phyloP scores from a whole-genome alignment of 2,888 invertebrate species.

The Leucoptera coffeella region DNA sequence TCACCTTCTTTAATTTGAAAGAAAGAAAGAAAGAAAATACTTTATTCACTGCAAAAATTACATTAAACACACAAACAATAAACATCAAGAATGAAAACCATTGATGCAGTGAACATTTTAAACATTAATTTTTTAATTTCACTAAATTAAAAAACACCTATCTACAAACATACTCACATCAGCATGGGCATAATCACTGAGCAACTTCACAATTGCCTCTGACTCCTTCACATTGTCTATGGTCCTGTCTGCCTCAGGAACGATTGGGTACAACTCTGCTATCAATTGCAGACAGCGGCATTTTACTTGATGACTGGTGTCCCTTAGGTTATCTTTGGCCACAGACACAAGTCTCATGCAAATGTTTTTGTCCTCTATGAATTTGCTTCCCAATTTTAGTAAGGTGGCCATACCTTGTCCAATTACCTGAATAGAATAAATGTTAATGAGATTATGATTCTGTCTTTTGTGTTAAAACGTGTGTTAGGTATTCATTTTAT shows the following conservation, averaged over 20 bases:
- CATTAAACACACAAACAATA: too few species aligned
- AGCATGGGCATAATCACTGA: conserved; percentile 80
- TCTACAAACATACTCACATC: conserved; percentile 30
- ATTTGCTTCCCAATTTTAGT: conserved; percentile 60
- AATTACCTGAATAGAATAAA: conserved; percentile 47
- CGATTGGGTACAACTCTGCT: conserved; percentile 62
- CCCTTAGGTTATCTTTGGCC: conserved; percentile 65
- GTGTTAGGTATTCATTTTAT: too few species aligned
- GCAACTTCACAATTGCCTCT: conserved; percentile 60
- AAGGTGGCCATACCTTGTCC: conserved; percentile 71
- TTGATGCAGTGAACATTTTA: too few species aligned
- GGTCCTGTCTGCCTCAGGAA: conserved; percentile 36
- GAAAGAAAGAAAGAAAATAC: too few species aligned
- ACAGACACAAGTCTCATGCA: conserved; percentile 58
- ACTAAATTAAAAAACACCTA: not conserved
- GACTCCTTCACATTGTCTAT: conserved; percentile 48
- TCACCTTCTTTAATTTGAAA: too few species aligned
- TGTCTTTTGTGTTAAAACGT: too few species aligned
- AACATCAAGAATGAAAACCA: too few species aligned
- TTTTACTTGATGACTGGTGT: conserved; percentile 74
- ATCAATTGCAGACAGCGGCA: conserved; percentile 74
- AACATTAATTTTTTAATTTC: too few species aligned
- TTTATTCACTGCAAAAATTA: too few species aligned
- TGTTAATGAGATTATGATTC: too few species aligned
- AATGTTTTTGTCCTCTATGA: conserved; percentile 51